A percentile compares a stretch with the other conserved stretches of the same genome.
These are phyloP conservation scores for Zeugodacus cucurbitae DNA, from an alignment of 1,140 invertebrate genomes.

Conservation along the genomic window DNA sequence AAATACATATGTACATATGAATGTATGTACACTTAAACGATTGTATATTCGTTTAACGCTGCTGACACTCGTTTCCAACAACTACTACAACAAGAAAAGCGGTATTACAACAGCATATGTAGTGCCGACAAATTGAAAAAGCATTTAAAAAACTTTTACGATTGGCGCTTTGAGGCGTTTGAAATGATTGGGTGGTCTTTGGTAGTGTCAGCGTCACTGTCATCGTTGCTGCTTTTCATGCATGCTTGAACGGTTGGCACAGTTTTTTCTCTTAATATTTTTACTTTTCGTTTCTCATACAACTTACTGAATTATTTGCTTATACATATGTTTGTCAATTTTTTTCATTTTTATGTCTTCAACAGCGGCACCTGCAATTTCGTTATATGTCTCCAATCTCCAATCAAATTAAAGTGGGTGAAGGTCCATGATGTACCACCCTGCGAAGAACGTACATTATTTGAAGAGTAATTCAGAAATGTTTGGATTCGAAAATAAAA, in stretches of 20 bases:
- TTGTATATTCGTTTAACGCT: background rate
- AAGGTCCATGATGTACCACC: background rate
- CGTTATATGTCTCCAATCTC: background rate
- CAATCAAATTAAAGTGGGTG: background rate
- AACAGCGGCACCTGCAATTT: background rate
- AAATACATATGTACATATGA: background rate
- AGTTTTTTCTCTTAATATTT: background rate
- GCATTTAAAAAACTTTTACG: constrained; percentile 40
- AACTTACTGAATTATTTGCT: background rate
- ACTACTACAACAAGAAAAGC: background rate
- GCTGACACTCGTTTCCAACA: background rate
- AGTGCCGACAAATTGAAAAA: constrained; percentile 33
- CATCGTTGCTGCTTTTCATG: background rate
- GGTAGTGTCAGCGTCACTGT: background rate
- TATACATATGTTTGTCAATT: background rate
- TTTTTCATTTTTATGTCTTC: background rate
- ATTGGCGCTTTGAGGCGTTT: constrained; percentile 37
- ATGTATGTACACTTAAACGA: background rate
- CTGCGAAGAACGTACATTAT: background rate
- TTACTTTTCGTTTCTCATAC: background rate
- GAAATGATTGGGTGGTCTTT: constrained; percentile 35
- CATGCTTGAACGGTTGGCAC: background rate
- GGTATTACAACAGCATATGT: background rate
- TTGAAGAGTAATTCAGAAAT: background rate
- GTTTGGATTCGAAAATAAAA: background rate